A percentile compares a stretch with the other conserved stretches of the same genome.
These are phyloP conservation scores for Scopus umbretta DNA, from an alignment of 2,113 vertebrate species.

Conservation along the genomic window DNA sequence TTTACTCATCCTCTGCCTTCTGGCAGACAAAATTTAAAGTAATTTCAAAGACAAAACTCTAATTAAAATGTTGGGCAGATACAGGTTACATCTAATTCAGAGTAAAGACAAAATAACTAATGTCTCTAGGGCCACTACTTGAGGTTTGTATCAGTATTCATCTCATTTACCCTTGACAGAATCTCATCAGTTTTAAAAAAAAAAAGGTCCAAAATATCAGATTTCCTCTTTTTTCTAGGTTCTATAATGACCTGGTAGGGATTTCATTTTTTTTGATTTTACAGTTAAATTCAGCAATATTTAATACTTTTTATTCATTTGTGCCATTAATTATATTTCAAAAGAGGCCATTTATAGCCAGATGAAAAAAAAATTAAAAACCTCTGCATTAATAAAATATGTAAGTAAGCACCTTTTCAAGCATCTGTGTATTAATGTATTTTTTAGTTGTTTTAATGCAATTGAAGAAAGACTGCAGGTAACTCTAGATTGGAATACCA, in stretches of 20 bases:
- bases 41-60: background rate
- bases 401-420: background rate
- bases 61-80: background rate
- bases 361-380: background rate
- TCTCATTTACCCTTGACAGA: background rate
- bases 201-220: background rate
- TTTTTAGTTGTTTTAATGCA: background rate
- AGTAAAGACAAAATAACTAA: background rate
- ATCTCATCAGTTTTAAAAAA: background rate
- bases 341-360: background rate
- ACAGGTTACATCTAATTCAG: background rate
- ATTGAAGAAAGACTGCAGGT: background rate
- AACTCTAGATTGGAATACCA: background rate
- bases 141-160: background rate
- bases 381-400: background rate
- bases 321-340: background rate
- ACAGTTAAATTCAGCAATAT: background rate
- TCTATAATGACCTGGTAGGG: rapidly evolving
- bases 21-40: background rate
- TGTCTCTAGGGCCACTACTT: background rate
- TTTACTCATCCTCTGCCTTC: background rate
- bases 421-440: background rate
- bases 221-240: background rate
- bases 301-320: background rate
- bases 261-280: background rate